Base-by-base conservation (phyloP, 2,797 vertebrate species). In the Poecilia velifera region DNA sequence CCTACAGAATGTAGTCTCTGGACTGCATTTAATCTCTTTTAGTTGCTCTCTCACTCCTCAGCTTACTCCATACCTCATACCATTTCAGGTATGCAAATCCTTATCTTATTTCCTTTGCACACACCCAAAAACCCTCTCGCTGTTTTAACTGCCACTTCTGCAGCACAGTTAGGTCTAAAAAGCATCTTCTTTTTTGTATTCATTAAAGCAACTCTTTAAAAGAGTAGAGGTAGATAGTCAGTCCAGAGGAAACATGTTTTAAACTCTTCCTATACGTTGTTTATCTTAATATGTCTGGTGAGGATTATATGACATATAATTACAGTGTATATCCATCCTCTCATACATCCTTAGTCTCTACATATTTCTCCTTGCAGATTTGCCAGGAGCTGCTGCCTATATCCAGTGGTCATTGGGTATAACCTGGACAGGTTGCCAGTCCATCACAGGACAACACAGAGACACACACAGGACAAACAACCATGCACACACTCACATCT, bases 11-110 rank as follows among this genome's bases (percentile, higher is more conserved):
- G 36, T n/a, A n/a, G 72, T 81, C 64, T 85, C 36, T 73, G 49
- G 31, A 0, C 70, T 51, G 53, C 10, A 53, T 82, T 43, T 70
- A 74, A 68, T 79, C 82, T 75, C 74, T 81, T 0, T 47, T 74
- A 57, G 86, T 76, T 3, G 28, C 43, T 39, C 16, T 66, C 12
- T 45, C 16, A 12, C 72, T 16, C 22, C 39, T 83, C 59, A 49
- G 16, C 13, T 55, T 80, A 28, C 28, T 71, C 76, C 72, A 59
- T 80, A 72, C 20, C 49, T 87, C 70, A 6, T 43, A 51, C 39
- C 46, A 14, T 78, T 55, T 62, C 51, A 73, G 70, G 5, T 66
- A 92, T 92, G 88, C 90, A 93, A 94, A 94, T 83, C 76, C 76
- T 89, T 93, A 93, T 93, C 88, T 79, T 57, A 8, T 45, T 72